phyloP scores from a whole-genome alignment of 1,140 invertebrate species.

The Aplysia californica region DNA sequence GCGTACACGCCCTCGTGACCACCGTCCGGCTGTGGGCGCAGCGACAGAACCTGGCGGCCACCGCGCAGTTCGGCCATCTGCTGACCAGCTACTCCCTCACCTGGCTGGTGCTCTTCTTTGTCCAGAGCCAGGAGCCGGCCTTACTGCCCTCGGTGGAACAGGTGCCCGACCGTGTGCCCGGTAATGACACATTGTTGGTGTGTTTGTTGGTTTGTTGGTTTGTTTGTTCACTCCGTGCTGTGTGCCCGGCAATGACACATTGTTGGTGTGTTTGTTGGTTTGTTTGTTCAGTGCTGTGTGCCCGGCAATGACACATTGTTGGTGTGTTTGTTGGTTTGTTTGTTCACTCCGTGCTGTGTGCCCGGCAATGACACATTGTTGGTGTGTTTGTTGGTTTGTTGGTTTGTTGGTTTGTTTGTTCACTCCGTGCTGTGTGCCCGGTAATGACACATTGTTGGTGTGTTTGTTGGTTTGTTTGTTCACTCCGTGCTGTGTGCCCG shows the following conservation, averaged over 20 bases:
- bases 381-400: no score
- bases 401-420: no score
- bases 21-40: conserved; percentile 55
- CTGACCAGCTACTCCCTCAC: conserved; percentile 57
- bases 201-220: background rate
- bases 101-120: conserved; percentile 47
- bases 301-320: no score
- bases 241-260: background rate
- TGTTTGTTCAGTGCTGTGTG: background rate
- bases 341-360: no score
- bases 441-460: no score
- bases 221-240: background rate
- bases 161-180: conserved; percentile 28
- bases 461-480: no score
- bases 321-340: no score
- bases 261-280: background rate
- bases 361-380: no score
- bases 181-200: no score
- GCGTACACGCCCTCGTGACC: conserved; percentile 48
- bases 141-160: conserved; percentile 46
- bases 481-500: no score
- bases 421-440: no score
- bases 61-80: conserved; percentile 33
- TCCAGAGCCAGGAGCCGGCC: conserved; percentile 45
- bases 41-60: conserved; percentile 44